Conservation (phyloP, 2,888 invertebrate genomes). For the Mechanitis messenoides region DNA sequence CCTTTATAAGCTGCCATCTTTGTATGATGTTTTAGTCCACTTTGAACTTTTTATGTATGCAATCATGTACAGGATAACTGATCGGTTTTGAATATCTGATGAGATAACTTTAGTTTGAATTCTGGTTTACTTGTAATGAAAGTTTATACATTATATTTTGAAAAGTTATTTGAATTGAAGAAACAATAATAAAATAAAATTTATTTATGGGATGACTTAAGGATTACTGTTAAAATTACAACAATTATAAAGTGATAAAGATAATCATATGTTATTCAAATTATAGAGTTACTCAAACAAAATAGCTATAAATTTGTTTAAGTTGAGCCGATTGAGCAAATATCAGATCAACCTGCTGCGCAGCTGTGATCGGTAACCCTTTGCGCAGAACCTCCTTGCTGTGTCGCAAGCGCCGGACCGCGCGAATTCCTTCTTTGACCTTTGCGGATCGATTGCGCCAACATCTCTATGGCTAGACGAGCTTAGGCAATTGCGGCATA, state of each 20-base stretch:
- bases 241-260: background rate
- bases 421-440: slow-evolving; percentile 75
- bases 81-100: slow-evolving; percentile 3
- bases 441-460: slow-evolving; percentile 74
- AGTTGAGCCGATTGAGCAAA: slow-evolving; percentile 31
- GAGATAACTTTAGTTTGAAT: background rate
- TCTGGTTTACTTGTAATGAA: background rate
- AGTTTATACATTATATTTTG: too few species aligned
- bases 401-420: slow-evolving; percentile 72
- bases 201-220: too few species aligned
- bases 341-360: slow-evolving; percentile 38
- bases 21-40: slow-evolving; percentile 30
- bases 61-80: slow-evolving; percentile 8
- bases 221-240: too few species aligned
- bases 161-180: too few species aligned
- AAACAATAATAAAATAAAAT: too few species aligned
- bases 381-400: slow-evolving; percentile 50
- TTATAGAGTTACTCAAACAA: slow-evolving; percentile 18
- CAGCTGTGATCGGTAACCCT: slow-evolving; percentile 42
- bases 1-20: slow-evolving; percentile 35
- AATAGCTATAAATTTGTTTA: slow-evolving; percentile 20
- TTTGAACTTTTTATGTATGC: slow-evolving; percentile 28
- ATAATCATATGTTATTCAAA: background rate
- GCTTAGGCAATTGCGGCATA: slow-evolving; percentile 68
- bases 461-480: slow-evolving; percentile 64